Evolutionary conservation across 2,797 vertebrate species (phyloP).

Genomic region (Pangasius mekongensis): DNA sequence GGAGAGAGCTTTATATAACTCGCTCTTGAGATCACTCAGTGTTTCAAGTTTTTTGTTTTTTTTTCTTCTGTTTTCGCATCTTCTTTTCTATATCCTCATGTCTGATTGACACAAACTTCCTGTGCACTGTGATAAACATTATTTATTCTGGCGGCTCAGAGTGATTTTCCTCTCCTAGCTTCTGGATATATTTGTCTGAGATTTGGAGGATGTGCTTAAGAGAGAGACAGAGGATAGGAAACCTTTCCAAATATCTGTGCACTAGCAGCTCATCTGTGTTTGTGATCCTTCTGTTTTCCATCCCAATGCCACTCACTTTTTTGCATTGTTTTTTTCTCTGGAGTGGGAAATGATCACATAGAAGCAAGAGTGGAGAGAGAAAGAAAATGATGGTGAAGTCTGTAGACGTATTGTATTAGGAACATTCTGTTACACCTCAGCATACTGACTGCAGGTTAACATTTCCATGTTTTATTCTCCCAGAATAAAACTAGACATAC

Average conservation of each 20-base stretch:
- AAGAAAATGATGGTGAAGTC: conserved; percentile 32
- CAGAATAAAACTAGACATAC: conserved; percentile 29
- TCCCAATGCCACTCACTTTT: conserved; percentile 27
- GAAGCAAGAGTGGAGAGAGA: conserved; percentile 70
- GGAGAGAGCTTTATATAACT: conserved; percentile 84
- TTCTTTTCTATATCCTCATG: conserved; percentile 74
- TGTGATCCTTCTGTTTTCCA: conserved; percentile 73
- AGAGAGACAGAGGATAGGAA: conserved; percentile 70
- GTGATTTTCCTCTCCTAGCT: conserved; percentile 77
- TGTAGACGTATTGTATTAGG: conserved; percentile 24
- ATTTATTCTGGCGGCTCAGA: conserved; percentile 78
- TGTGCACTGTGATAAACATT: conserved; percentile 79
- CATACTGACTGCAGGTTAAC: conserved; percentile 12
- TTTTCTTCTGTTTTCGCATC: conserved; percentile 62
- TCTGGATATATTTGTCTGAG: conserved; percentile 84
- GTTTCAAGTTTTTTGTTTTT: conserved; percentile 82
- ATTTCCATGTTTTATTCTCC: conserved; percentile 13
- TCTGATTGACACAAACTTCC: conserved; percentile 80
- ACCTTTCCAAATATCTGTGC: conserved; percentile 72
- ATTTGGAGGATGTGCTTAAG: conserved; percentile 76
- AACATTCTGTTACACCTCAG: conserved; percentile 11
- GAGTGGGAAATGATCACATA: conserved; percentile 68
- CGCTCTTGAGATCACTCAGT: conserved; percentile 74
- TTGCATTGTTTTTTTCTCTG: neutral
- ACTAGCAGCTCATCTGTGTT: conserved; percentile 78